Conservation (phyloP, 1,140 invertebrate species). For the Spodoptera litura region DNA sequence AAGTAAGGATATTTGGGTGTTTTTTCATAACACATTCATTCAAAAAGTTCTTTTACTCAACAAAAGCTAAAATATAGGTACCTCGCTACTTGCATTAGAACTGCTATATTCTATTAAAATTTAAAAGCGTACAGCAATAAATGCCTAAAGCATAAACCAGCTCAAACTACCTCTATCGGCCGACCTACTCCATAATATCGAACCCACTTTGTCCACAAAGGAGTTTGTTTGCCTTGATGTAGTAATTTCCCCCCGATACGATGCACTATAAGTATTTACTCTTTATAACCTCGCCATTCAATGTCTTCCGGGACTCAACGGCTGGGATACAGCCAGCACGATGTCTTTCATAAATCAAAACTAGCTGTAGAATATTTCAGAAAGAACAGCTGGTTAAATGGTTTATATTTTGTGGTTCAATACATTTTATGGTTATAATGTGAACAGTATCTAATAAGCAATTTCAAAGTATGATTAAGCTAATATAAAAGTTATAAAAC, state of each 20-base stretch:
- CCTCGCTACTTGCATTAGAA: background rate
- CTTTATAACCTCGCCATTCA: conserved; percentile 18
- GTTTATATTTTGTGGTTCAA: too few relatives aligned
- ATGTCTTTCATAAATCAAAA: conserved; percentile 18
- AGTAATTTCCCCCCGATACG: conserved; percentile 26
- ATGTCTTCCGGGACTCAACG: conserved; percentile 8
- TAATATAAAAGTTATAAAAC: too few relatives aligned
- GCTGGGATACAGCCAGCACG: background rate
- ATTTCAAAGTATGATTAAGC: too few relatives aligned
- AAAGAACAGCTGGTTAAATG: background rate
- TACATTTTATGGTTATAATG: too few relatives aligned
- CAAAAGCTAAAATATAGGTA: too few relatives aligned
- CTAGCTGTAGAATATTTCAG: background rate
- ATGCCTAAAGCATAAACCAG: background rate
- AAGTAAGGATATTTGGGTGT: too few relatives aligned
- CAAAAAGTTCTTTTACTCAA: too few relatives aligned
- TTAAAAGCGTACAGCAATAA: background rate
- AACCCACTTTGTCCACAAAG: conserved; percentile 1
- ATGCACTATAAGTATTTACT: background rate
- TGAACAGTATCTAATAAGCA: too few relatives aligned
- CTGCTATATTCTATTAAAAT: background rate
- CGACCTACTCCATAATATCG: background rate
- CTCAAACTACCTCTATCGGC: background rate
- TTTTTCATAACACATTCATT: too few relatives aligned
- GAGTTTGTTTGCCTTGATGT: background rate